Evolutionary conservation across 2,888 invertebrate genomes (phyloP).

Genomic region (Gibbula magus): DNA sequence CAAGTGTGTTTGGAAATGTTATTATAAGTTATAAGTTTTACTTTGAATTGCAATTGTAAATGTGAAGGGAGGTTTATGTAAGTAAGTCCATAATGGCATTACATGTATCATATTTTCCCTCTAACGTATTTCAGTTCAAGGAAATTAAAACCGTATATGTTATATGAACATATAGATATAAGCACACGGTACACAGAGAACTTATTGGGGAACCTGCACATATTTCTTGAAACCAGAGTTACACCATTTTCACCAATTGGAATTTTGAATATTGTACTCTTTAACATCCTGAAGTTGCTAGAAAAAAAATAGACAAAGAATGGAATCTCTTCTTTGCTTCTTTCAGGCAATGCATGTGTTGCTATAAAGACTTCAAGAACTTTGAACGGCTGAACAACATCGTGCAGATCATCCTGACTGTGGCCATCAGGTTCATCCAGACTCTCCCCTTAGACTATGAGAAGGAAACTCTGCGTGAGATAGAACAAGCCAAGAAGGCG

Average conservation of each 20-base stretch:
- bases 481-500: constrained; percentile 59
- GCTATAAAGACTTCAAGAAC: constrained; percentile 93
- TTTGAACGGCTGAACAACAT: constrained; percentile 92
- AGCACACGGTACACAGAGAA: too few species aligned
- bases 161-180: too few species aligned
- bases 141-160: too few species aligned
- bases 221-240: constrained; percentile 26
- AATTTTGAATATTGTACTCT: neutral
- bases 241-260: constrained; percentile 31
- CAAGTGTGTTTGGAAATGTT: too few species aligned
- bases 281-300: neutral
- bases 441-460: constrained; percentile 65
- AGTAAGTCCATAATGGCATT: too few species aligned
- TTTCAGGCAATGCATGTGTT: constrained; percentile 94
- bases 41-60: constrained; percentile 23
- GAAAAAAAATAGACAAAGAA: neutral
- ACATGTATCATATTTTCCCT: too few species aligned
- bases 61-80: too few species aligned
- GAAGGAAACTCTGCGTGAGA: constrained; percentile 59
- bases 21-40: neutral
- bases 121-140: too few species aligned
- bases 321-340: constrained; percentile 44
- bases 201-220: too few species aligned
- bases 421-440: constrained; percentile 86
- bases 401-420: constrained; percentile 89